Percentiles rank a stretch among this genome's conserved stretches.
phyloP scores from a whole-genome alignment of 2,797 vertebrate genomes.

The Arvicola amphibius region DNA sequence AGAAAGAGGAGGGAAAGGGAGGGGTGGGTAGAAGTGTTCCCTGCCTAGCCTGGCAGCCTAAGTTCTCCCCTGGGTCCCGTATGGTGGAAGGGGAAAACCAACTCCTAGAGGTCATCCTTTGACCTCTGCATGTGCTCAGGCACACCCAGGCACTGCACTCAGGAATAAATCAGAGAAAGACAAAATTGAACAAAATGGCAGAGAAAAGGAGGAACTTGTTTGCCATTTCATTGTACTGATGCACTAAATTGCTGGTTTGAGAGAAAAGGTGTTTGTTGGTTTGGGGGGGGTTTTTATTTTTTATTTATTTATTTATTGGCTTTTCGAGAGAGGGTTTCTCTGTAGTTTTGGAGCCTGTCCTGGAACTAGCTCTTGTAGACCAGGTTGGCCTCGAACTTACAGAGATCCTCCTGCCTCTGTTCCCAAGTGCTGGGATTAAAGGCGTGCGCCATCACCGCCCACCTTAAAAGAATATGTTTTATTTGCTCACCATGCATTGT shows the following conservation, averaged over 20 bases:
- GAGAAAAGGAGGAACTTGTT: background rate
- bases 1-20: too few relatives aligned
- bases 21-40: background rate
- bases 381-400: too few relatives aligned
- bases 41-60: background rate
- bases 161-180: background rate
- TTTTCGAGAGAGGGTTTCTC: too few relatives aligned
- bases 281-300: background rate
- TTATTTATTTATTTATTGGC: too few relatives aligned
- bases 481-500: background rate
- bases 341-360: too few relatives aligned
- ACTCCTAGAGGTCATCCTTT: background rate
- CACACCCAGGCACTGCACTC: background rate
- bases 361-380: too few relatives aligned
- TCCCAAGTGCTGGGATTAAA: too few relatives aligned
- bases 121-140: background rate
- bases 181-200: background rate
- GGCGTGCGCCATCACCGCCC: too few relatives aligned
- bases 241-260: background rate
- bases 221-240: slow-evolving; percentile 6
- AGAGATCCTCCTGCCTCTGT: too few relatives aligned
- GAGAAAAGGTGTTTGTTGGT: background rate
- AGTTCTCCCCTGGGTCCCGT: background rate
- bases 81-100: background rate
- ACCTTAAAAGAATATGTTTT: background rate